These are phyloP conservation scores for Drosophila formosana DNA, from an alignment of 2,888 invertebrate species.

Conservation along the genomic window DNA sequence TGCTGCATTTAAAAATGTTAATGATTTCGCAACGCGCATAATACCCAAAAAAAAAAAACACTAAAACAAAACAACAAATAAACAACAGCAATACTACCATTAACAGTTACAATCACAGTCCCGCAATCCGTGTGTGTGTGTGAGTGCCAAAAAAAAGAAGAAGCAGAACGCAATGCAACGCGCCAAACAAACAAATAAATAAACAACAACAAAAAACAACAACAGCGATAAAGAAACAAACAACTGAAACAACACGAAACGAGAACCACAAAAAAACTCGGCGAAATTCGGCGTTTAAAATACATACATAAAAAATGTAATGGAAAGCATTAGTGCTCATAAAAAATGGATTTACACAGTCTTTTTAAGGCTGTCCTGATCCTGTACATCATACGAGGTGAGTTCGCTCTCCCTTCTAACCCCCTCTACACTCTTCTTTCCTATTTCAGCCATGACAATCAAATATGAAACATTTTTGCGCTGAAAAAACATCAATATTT, in stretches of 20 bases:
- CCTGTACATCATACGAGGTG: constrained; percentile 85
- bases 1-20: constrained; percentile 54
- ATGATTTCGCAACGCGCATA: constrained; percentile 59
- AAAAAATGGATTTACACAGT: constrained; percentile 86
- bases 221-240: constrained; percentile 30
- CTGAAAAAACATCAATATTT: constrained; percentile 21
- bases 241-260: constrained; percentile 21
- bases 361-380: constrained; percentile 85
- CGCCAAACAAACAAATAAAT: constrained; percentile 51
- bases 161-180: constrained; percentile 25
- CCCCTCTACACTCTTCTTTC: background rate
- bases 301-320: constrained; percentile 84
- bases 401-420: constrained; percentile 57
- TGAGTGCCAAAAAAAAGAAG: constrained; percentile 33
- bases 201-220: constrained; percentile 23
- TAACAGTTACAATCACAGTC: constrained; percentile 54
- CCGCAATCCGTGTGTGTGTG: constrained; percentile 38
- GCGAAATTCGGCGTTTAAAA: constrained; percentile 71
- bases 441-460: constrained; percentile 11
- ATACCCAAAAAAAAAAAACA: constrained; percentile 37
- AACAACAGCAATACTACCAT: constrained; percentile 24
- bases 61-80: constrained; percentile 15
- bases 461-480: constrained; percentile 17
- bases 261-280: constrained; percentile 36
- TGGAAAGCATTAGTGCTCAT: constrained; percentile 85